phyloP scores from a whole-genome alignment of 2,797 vertebrate genomes.

The Mionectes olivaceus region DNA sequence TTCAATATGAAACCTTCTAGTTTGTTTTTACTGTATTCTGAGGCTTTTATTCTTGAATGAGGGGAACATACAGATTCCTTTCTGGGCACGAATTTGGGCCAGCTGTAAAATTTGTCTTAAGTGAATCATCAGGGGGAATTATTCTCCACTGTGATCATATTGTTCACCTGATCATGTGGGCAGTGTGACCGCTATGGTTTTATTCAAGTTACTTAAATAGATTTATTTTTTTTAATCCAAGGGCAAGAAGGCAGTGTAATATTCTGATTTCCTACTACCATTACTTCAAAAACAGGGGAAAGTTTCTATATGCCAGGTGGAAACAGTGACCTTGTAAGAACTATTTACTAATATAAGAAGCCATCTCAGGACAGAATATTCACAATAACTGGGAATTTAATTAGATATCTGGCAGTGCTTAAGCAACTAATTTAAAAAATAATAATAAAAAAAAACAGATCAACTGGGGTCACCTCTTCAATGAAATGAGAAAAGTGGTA shows the following conservation, averaged over 20 bases:
- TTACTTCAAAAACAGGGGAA: not conserved
- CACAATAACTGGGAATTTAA: conserved; percentile 52
- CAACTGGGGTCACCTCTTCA: not conserved
- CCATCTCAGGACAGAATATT: conserved; percentile 51
- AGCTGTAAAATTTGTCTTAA: not conserved
- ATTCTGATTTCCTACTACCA: not conserved
- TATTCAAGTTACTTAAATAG: not conserved
- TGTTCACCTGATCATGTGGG: not conserved
- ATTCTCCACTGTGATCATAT: not conserved
- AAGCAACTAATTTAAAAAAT: not conserved
- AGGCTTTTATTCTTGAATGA: not conserved
- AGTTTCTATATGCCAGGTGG: not conserved
- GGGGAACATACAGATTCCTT: not conserved
- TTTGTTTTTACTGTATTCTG: conserved; percentile 25
- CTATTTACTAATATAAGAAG: conserved; percentile 54
- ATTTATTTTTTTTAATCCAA: not conserved
- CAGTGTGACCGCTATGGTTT: not conserved
- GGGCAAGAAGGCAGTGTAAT: not conserved
- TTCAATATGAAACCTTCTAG: not conserved
- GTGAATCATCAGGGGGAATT: not conserved
- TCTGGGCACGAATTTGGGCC: not conserved
- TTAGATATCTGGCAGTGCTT: conserved; percentile 47
- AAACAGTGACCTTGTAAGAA: conserved; percentile 45
- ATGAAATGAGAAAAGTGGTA: not conserved
- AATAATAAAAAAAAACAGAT: not conserved